A percentile compares a stretch with the other conserved stretches of the same genome.
phyloP scores from a whole-genome alignment of 2,113 vertebrate genomes.

The Xenopus tropicalis region DNA sequence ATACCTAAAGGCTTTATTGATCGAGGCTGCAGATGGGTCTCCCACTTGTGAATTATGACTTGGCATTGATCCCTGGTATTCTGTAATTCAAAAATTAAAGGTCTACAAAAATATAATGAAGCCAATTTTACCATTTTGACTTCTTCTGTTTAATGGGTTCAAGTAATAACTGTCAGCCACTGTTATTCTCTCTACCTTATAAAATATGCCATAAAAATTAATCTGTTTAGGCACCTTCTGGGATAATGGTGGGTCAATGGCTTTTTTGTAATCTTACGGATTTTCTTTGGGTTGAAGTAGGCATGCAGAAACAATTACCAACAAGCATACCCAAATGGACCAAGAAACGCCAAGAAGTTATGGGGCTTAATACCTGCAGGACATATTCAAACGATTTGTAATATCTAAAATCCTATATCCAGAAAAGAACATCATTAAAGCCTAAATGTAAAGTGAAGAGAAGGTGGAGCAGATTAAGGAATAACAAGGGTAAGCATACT shows the following conservation, averaged over 20 bases:
- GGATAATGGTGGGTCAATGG: too few species aligned
- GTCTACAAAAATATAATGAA: slow-evolving; percentile 71
- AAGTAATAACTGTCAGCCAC: neutral
- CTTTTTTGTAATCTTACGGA: too few species aligned
- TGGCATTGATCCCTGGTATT: slow-evolving; percentile 87
- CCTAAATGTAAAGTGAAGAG: too few species aligned
- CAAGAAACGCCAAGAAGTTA: too few species aligned
- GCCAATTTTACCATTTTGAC: neutral
- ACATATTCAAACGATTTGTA: too few species aligned
- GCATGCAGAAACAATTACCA: too few species aligned
- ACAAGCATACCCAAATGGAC: neutral
- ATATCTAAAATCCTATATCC: too few species aligned
- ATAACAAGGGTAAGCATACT: too few species aligned
- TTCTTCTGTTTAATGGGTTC: neutral
- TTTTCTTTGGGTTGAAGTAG: too few species aligned
- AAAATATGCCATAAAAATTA: neutral
- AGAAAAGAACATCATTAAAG: too few species aligned
- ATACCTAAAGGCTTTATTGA: slow-evolving; percentile 97
- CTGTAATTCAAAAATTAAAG: slow-evolving; percentile 96
- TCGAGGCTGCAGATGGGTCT: slow-evolving; percentile 97
- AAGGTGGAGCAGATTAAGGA: too few species aligned
- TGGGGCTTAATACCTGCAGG: neutral
- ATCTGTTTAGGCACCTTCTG: too few species aligned
- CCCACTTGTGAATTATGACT: slow-evolving; percentile 98
- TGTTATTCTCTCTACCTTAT: neutral